Base-by-base conservation (phyloP, 1,140 invertebrate species). In the Pseudomyrmex flavicornis region DNA sequence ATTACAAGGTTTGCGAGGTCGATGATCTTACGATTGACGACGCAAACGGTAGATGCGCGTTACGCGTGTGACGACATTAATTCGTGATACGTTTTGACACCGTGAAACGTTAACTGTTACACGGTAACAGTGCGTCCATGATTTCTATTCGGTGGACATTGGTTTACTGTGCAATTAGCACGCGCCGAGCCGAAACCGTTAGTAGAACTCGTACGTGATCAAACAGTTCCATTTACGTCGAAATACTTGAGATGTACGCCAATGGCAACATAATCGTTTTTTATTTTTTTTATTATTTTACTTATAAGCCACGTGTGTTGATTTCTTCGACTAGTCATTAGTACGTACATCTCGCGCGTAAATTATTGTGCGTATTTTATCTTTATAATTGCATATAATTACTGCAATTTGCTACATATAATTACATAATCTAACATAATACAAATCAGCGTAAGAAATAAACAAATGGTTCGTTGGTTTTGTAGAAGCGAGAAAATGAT, bases 141-240 rank as follows among this genome's bases (percentile, higher is more conserved):
- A 77, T 66, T 77, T 65, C 50, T 58, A 68, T 58, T 68, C 13
- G 13, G 50, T 56, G 63, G 62, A 83, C 54, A 66, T 66, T 56
- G 50, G 77, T 68, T 85, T 52, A 74, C n/a, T 35, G 65, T 79
- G 66, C 73, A 86, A 86, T 86, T 86, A 84, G 85, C 68, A 77
- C 82, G 20, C 74, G 74, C 35, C 20, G 52, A 17, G 22, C 10
- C 13, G 26, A 72, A 35, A 85, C 84, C 82, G 84, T 86, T 86
- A 86, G 52, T 59, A 62, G 20, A 69, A 62, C 70, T 85, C 59
- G 62, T 63, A 86, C 84, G 84, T 86, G 84, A 76, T 86, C 26
- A 72, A 86, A 66, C 52, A 35, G 10, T n/a, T n/a, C 13, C n/a
- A 66, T 63, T 59, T 12, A 48, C 15, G 17, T 80, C 13, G 26